Evolutionary conservation across 1,140 invertebrate species (phyloP), one percentile per base, ranked within the genome.

Genomic region (Helicoverpa armigera): DNA sequence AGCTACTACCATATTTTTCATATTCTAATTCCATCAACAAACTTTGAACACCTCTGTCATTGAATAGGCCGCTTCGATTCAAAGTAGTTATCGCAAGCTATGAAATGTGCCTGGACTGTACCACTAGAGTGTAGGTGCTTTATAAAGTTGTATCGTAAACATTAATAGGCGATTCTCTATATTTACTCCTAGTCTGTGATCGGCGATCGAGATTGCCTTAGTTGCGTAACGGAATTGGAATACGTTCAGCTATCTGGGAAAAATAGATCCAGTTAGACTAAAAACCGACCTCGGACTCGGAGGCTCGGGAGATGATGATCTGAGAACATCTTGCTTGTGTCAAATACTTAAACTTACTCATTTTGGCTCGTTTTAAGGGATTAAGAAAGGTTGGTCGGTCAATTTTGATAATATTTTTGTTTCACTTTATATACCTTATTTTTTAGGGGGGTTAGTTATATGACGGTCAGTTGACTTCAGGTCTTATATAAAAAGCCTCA

Each of bases 61-160:
- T 67, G 9, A 54, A 77, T 67, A 67, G 60, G 50, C 31, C 53
- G 35, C 29, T 63, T 77, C 23, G 50, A 67, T 77, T 65, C 50
- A 65, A 51, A 76, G 31, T 18, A 65, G 61, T 61, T 75, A 75
- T 61, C 35, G 54, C 18, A 12, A 54, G 48, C 51, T 77, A 54
- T 77, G 43, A 65, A 77, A 67, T 54, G 50, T 67, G 50, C 48
- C 56, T 77, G 61, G 16, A 54, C 61, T 54, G 48, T 53, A 50
- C 14, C 61, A 16, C n/a, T 9, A 48, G 23, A 35, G 11, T 35
- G 29, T 67, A 10, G 50, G 9, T 53, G 16, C 60, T n/a, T 35
- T 16, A 61, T 65, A 65, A 77, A 77, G 61, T 65, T 65, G 67
- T 77, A 56, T 54, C 61, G 50, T 77, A 65, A 77, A 65, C 58